Evolutionary conservation across 35 echinoderm and acorn worm genomes (phyloP), one percentile per base, ranked within the genome.

Genomic region (Ptychodera flava): DNA sequence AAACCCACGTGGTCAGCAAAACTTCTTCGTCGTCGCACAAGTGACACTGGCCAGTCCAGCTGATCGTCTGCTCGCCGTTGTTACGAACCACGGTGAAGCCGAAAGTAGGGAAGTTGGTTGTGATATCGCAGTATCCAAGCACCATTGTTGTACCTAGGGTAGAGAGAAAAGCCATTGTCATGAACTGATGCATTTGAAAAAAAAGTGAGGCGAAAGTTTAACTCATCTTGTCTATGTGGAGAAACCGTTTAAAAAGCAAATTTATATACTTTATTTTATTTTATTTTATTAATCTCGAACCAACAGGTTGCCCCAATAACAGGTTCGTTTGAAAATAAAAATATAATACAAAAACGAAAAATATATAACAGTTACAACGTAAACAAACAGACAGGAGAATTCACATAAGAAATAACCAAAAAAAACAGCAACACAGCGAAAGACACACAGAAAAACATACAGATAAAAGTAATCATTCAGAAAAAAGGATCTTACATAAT

Each of bases 61-160:
- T 36, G 10, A 36, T 83, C 0, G 35, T 37, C n/a, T 12, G 1
- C 28, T 83, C 33, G 37, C 82, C 82, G 29, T 83, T 34, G 35
- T 83, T 30, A 83, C 82, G 82, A 37, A 83, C 82, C 16, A 83
- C 35, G 30, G 82, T 35, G 82, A 83, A 83, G 28, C 82, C 82
- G 37, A 83, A 83, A 1, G 82, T 83, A 6, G 82, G 82, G 35
- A 16, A 83, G 0, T 33, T 2, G 0, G 31, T 27, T 0, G 82
- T 28, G 16, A 36, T 16, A 1, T 2, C 34, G 0, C n/a, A 36
- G 37, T 83, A 83, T 1, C 82, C 82, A 30, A 83, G 15, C 37
- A 83, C 1, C 31, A 37, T 22, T 1, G 35, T 36, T 36, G 35
- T 33, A 36, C 1, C 82, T 83, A 35, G 16, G 16, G 30, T 36